Percentiles rank a stretch among this genome's conserved stretches.
Evolutionary conservation across 2,797 vertebrate species (phyloP).

Genomic region (Propithecus perrieri): DNA sequence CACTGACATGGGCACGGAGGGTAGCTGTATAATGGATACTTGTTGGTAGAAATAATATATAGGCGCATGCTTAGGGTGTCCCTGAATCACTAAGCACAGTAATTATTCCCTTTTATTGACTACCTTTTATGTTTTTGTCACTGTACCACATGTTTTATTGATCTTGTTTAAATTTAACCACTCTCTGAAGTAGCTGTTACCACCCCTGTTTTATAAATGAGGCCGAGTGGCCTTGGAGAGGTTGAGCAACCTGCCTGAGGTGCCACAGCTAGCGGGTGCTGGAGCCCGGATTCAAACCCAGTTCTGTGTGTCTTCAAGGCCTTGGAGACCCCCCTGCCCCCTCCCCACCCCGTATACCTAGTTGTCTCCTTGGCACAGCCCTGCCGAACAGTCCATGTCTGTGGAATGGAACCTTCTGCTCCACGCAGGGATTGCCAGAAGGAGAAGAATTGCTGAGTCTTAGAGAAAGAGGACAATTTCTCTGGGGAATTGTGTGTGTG

Average conservation of each 20-base stretch:
- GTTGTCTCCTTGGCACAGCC: neutral
- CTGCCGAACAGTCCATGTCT: fast-evolving
- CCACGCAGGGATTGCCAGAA: neutral
- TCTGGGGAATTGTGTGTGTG: neutral
- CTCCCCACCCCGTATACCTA: no score
- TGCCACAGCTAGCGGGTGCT: neutral
- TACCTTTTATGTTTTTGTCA: conserved; percentile 68
- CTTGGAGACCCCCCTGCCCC: neutral
- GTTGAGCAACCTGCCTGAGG: neutral
- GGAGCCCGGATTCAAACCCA: neutral
- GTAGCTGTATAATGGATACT: neutral
- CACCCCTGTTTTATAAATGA: conserved; percentile 37
- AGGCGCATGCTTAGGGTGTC: neutral
- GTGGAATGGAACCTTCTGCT: neutral
- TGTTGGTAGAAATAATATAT: conserved; percentile 32
- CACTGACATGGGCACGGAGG: neutral
- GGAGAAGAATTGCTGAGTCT: neutral
- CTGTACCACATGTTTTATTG: conserved; percentile 67
- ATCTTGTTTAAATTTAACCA: conserved; percentile 70
- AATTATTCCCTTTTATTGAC: conserved; percentile 73
- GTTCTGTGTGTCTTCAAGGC: neutral
- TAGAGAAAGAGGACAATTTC: neutral
- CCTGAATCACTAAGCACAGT: conserved; percentile 33
- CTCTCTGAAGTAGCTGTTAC: conserved; percentile 50
- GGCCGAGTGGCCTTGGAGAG: neutral